These are phyloP conservation scores for Drusus annulatus DNA, from an alignment of 1,140 invertebrate species.

Conservation along the genomic window DNA sequence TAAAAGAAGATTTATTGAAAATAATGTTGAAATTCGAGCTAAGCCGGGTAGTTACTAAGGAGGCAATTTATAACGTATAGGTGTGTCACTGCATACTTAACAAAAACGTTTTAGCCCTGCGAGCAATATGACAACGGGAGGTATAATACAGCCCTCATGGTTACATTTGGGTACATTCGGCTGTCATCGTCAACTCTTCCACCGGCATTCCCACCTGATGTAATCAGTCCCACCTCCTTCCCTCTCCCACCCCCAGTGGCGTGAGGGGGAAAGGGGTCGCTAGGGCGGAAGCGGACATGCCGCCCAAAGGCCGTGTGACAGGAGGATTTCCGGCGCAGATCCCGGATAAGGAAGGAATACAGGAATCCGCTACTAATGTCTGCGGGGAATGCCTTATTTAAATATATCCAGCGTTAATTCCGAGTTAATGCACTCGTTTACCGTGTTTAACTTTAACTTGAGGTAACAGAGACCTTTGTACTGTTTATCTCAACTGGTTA, in stretches of 20 bases:
- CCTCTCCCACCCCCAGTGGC: not conserved
- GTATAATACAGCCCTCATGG: not conserved
- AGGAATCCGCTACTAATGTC: conserved; percentile 37
- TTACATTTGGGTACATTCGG: not conserved
- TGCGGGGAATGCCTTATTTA: conserved; percentile 28
- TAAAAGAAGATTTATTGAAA: too few species aligned
- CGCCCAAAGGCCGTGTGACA: conserved; percentile 50
- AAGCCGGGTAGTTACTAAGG: too few species aligned
- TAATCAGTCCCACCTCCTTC: conserved; percentile 13
- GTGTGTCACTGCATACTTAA: too few species aligned
- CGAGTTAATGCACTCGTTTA: conserved; percentile 31
- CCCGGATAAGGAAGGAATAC: conserved; percentile 37
- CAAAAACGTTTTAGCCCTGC: too few species aligned
- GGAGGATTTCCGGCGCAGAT: conserved; percentile 41
- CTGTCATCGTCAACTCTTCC: conserved; percentile 13
- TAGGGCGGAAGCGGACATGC: conserved; percentile 25
- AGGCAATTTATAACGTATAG: too few species aligned
- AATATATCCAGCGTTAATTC: conserved; percentile 22
- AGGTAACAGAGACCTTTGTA: not conserved
- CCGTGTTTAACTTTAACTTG: conserved; percentile 17
- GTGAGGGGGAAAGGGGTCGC: not conserved
- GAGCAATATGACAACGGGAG: too few species aligned
- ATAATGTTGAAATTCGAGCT: too few species aligned
- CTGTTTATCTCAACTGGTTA: not conserved
- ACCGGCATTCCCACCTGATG: conserved; percentile 24